phyloP scores from a whole-genome alignment of 2,113 vertebrate genomes.

The Amphilophus citrinellus region DNA sequence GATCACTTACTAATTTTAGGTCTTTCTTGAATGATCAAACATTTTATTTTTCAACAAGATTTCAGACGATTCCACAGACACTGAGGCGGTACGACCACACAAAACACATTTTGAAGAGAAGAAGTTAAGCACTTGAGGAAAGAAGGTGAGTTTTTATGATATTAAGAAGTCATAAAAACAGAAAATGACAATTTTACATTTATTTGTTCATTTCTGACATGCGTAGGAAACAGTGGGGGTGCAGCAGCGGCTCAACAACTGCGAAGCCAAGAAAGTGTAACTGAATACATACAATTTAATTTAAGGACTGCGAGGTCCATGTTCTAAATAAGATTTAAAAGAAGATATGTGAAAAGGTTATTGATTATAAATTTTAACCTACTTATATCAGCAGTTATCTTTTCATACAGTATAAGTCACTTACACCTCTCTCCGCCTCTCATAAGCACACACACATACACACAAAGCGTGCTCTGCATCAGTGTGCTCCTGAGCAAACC shows the following conservation, averaged over 20 bases:
- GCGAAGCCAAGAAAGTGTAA: background rate
- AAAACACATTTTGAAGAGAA: slow-evolving; percentile 5
- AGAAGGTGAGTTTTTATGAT: slow-evolving; percentile 16
- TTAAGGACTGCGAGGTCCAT: background rate
- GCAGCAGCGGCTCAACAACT: background rate
- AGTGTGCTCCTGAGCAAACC: slow-evolving; percentile 6
- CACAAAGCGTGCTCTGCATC: background rate
- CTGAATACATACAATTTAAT: slow-evolving; percentile 2
- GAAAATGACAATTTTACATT: background rate
- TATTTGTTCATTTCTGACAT: background rate
- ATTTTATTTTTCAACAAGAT: background rate
- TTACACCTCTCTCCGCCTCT: background rate
- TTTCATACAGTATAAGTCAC: too few species aligned
- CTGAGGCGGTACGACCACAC: background rate
- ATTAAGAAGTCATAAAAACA: background rate
- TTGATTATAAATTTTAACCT: background rate
- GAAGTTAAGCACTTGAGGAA: slow-evolving; percentile 7
- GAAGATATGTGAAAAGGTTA: background rate
- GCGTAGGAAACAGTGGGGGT: background rate
- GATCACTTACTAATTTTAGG: slow-evolving; percentile 18
- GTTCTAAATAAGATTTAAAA: slow-evolving; percentile 6
- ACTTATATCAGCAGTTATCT: slow-evolving; percentile 1
- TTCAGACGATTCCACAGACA: background rate
- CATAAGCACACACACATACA: background rate
- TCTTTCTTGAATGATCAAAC: slow-evolving; percentile 32